A percentile compares a stretch with the other conserved stretches of the same genome.
Evolutionary conservation across 2,888 invertebrate species (phyloP).

Genomic region (Monochamus alternatus): DNA sequence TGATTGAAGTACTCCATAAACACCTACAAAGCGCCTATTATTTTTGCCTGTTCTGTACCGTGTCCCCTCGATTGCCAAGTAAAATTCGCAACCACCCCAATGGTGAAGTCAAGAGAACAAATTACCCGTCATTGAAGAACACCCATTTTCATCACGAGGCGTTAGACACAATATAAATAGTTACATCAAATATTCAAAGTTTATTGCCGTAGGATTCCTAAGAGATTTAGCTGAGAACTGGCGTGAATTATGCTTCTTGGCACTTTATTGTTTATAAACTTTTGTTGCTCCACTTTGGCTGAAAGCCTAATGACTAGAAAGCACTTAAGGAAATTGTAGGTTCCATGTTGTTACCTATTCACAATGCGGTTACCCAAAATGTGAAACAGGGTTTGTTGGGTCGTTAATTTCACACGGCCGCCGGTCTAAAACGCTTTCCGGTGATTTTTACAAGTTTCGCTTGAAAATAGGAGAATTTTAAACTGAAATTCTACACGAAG

Average conservation of each 20-base stretch:
- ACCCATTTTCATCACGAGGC: constrained; percentile 54
- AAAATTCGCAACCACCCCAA: constrained; percentile 15
- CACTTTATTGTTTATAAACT: constrained; percentile 44
- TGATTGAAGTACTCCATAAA: neutral
- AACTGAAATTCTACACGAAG: too few species aligned
- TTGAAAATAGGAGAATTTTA: too few species aligned
- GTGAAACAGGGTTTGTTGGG: neutral
- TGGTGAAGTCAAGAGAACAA: constrained; percentile 40
- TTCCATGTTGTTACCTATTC: constrained; percentile 8
- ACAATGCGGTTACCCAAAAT: constrained; percentile 4
- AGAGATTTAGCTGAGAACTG: constrained; percentile 47
- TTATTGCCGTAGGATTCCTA: constrained; percentile 49
- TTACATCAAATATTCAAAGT: constrained; percentile 54
- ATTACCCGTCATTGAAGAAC: constrained; percentile 53
- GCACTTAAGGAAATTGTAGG: constrained; percentile 1
- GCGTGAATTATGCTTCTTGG: constrained; percentile 45
- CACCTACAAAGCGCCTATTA: neutral
- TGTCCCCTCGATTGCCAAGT: constrained; percentile 15
- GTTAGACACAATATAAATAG: constrained; percentile 54
- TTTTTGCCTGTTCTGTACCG: constrained; percentile 6
- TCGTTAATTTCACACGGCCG: neutral
- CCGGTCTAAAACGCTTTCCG: too few species aligned
- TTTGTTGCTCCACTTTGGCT: constrained; percentile 29
- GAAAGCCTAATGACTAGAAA: constrained; percentile 6
- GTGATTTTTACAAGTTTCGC: too few species aligned